phyloP scores from a whole-genome alignment of 2,797 vertebrate genomes.

The Liasis olivaceus region DNA sequence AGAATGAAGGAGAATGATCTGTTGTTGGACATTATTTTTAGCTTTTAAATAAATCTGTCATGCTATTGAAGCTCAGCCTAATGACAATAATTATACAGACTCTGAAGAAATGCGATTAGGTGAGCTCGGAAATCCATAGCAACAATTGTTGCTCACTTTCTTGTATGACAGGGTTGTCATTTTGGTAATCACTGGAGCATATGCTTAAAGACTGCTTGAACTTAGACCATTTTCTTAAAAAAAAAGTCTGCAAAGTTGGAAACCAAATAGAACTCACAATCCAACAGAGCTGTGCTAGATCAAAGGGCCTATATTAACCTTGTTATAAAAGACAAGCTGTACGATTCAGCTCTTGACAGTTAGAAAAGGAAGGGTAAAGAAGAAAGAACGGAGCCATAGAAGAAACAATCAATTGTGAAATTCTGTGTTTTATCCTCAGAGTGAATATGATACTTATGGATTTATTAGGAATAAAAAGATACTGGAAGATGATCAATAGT shows the following conservation, averaged over 20 bases:
- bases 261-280: conserved; percentile 54
- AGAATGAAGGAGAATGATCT: conserved; percentile 61
- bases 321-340: not conserved
- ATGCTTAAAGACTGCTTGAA: conserved; percentile 68
- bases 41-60: conserved; percentile 66
- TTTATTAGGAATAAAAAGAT: not conserved
- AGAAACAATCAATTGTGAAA: not conserved
- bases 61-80: conserved; percentile 66
- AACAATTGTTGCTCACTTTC: conserved; percentile 68
- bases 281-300: not conserved
- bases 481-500: not conserved
- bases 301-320: conserved; percentile 8
- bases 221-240: conserved; percentile 59
- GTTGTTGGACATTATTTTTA: conserved; percentile 55
- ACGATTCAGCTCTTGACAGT: not conserved
- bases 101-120: conserved; percentile 70
- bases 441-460: not conserved
- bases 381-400: not conserved
- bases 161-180: conserved; percentile 68
- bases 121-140: conserved; percentile 64
- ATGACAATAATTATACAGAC: conserved; percentile 71
- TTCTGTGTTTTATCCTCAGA: not conserved
- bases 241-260: conserved; percentile 65
- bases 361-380: not conserved
- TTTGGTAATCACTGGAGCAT: conserved; percentile 69